Evolutionary conservation across 2,113 vertebrate species (phyloP), one percentile per base, ranked within the genome.

Genomic region (Corythaeola cristata): DNA sequence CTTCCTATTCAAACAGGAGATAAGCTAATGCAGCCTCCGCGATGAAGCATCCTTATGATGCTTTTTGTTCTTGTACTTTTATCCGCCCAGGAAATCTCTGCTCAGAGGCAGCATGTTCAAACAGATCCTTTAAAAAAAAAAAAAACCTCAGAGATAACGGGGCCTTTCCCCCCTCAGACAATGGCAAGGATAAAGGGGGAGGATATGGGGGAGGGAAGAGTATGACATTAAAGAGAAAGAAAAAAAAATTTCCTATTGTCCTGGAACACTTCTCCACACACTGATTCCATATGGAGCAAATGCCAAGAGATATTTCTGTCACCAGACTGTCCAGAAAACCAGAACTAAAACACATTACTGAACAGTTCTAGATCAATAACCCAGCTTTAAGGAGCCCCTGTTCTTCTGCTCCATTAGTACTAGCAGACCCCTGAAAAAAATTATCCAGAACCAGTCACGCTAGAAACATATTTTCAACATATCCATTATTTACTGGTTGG

Each of bases 61-160:
- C 94, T 97, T 92, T 97, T 96, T 97, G 94, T 97, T 97, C 95
- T 94, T 80, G 92, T 83, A 73, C 96, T 97, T 97, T 92, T 88
- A 96, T 95, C 96, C 81, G 50, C 92, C 92, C 96, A 97, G 96
- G 96, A 97, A 96, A 95, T 93, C 97, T 97, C 96, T 94, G 92
- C 94, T 95, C 26, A 16, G 94, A 96, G 92, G 89, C 94, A 89
- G 89, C 58, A 1, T 87, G 94, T 95, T 97, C 94, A 94, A 97
- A 95, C 90, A 93, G 84, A 95, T 53, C 93, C 75, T 63, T 90
- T 24, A 9, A 33, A 79, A 84, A 78, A 41, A 52, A 26, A 22
- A 73, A 41, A 56, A 44, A 21, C 39, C 47, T 92, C 39, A 35
- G 85, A 63, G 90, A 93, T 92, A 96, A 95, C 30, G 39, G 93